A percentile compares a stretch with the other conserved stretches of the same genome.
Conservation (phyloP, 2,113 vertebrate species). For the Sinocyclocheilus grahami region DNA sequence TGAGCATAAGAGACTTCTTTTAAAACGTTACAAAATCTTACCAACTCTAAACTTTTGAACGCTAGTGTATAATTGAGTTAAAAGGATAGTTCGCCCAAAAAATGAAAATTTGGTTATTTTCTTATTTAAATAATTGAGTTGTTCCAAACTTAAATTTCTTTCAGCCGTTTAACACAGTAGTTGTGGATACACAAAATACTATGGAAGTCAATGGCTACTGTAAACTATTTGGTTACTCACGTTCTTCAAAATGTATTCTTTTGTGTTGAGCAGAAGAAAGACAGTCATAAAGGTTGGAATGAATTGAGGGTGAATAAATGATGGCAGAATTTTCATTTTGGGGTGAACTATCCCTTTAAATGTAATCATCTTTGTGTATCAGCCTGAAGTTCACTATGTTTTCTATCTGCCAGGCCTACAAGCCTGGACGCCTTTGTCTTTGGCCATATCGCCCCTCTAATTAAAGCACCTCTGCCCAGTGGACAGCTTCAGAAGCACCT, state of each 20-base stretch:
- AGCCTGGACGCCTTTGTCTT: constrained; percentile 96
- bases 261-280: not conserved
- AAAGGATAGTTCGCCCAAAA: too few species aligned
- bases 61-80: not conserved
- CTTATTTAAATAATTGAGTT: too few species aligned
- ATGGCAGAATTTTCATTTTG: not conserved
- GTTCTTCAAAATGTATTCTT: not conserved
- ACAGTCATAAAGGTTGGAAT: not conserved
- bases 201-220: too few species aligned
- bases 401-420: constrained; percentile 80
- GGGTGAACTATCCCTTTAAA: not conserved
- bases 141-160: too few species aligned
- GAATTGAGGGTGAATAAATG: not conserved
- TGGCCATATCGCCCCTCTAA: constrained; percentile 90
- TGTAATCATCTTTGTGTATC: not conserved
- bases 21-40: not conserved
- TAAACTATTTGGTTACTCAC: too few species aligned
- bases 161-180: too few species aligned
- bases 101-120: too few species aligned
- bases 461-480: constrained; percentile 88
- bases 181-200: too few species aligned
- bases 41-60: not conserved
- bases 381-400: not conserved
- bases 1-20: not conserved
- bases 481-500: constrained; percentile 90